Evolutionary conservation across 2,113 vertebrate species (phyloP).

Genomic region (Cervus canadensis): DNA sequence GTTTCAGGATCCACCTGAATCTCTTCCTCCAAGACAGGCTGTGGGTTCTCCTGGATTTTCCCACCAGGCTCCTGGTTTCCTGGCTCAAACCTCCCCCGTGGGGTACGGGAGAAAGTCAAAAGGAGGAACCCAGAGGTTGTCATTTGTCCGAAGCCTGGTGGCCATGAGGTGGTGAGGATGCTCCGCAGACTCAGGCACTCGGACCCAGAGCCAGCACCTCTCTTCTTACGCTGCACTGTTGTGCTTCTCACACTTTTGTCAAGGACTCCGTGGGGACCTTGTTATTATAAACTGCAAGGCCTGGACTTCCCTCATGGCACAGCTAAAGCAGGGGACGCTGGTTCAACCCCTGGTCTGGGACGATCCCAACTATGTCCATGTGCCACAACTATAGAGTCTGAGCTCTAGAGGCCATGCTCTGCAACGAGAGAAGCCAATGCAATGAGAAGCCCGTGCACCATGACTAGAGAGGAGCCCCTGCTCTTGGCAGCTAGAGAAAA

Average conservation of each 20-base stretch:
- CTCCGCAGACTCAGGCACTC: background rate
- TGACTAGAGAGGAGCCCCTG: background rate
- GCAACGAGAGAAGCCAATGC: background rate
- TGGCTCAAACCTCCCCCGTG: fast-evolving
- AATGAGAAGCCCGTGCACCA: fast-evolving
- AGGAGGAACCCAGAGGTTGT: background rate
- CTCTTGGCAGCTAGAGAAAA: background rate
- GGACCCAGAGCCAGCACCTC: background rate
- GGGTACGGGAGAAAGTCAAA: background rate
- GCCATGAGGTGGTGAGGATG: background rate
- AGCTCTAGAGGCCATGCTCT: background rate
- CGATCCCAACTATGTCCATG: background rate
- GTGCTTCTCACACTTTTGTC: background rate
- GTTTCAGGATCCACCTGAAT: background rate
- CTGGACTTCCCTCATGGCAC: background rate
- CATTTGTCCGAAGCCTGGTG: background rate
- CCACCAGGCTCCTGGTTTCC: background rate
- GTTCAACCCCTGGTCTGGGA: background rate
- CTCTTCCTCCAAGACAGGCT: background rate
- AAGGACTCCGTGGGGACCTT: background rate
- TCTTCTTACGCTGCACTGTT: fast-evolving
- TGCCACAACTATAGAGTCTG: background rate
- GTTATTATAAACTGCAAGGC: background rate
- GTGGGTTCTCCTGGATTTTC: background rate
- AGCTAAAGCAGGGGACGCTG: background rate